Evolutionary conservation across 2,113 vertebrate species (phyloP), one percentile per base, ranked within the genome.

Genomic region (Accipiter virgatus): DNA sequence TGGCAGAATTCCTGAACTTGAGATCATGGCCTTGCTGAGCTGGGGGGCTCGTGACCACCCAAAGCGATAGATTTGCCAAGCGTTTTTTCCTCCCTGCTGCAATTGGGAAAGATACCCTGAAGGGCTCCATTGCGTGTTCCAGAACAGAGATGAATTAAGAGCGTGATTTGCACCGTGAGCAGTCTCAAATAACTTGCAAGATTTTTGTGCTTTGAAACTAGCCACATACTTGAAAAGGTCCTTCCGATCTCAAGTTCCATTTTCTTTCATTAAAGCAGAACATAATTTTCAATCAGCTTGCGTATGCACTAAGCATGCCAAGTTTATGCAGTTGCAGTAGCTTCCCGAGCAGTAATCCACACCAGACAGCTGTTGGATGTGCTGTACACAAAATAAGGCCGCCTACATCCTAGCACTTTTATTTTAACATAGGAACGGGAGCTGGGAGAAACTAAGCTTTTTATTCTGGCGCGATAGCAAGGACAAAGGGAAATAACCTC

Each of bases 291-390:
- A 62, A 62, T 73, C 42, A 27, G 38, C 31, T 26, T 21, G 29
- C 2, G 1, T 26, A 4, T 9, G 10, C 31, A 5, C 4, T 15
- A 38, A 47, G n/a, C 16, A 1, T 34, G 25, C 67, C 62, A 42
- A 72, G 42, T 31, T 25, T 22, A 17, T 11, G 27, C 52, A 59
- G 52, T 11, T 21, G 19, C 47, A 52, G 62, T 7, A 47, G 17
- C 43, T 66, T 79, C 38, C 67, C 16, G 8, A 59, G 40, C 59
- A 42, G 61, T 16, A 16, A 31, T 16, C 48, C 86, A 7, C 61
- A 20, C 34, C 59, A 14, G 59, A 3, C 11, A 73, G 63, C 53
- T 86, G 34, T 13, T 7, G 4, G 53, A n/a, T 53, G 63, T 32
- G 50, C 36, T 58, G 43, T n/a, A 32, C 48, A 7, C 50, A 53